Evolutionary conservation across 1,140 invertebrate species (phyloP), one percentile per base, ranked within the genome.

Genomic region (Phenacoccus solenopsis): DNA sequence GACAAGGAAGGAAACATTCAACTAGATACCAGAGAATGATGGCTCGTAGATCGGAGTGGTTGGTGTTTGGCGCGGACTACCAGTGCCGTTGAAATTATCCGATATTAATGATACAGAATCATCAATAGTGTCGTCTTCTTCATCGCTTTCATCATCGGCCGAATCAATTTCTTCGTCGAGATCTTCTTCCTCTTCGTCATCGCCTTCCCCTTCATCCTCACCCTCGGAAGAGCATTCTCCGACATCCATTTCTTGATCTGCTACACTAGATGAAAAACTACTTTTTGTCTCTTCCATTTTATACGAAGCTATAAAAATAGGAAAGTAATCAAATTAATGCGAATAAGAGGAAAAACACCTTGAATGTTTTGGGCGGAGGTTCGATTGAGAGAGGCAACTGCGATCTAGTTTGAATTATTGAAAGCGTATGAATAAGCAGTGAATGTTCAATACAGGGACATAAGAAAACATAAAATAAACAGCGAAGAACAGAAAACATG

Each of bases 171-270:
- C 64, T 32, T 71, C 71, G 16, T 72, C 64, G 21, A 72, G 28
- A 27, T 74, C 70, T 32, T 72, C 70, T 30, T 71, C 24, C 72
- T 70, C 24, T 70, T 75, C 73, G 32, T 76, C 75, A 67, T 75
- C 74, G 9, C 75, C 75, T 24, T 76, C 75, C 20, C 75, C 75
- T 68, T 75, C 75, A 57, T 76, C 75, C 70, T 73, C 75, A 21
- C 61, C 80, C 20, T 79, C 78, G 64, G 76, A 74, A 25, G 78
- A 78, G 35, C 77, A 77, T 71, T 82, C 81, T 70, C 80, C 78
- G 70, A 80, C 78, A 67, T 78, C 77, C 71, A 76, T 75, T 71
- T 75, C 72, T 74, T 82, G 81, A 69, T 81, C 80, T 21, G 75
- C 75, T 22, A 69, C 71, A 22, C 35, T 69, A 12, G 38, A 49